Evolutionary conservation across 2,797 vertebrate genomes (phyloP).

Genomic region (Dipus sagitta): DNA sequence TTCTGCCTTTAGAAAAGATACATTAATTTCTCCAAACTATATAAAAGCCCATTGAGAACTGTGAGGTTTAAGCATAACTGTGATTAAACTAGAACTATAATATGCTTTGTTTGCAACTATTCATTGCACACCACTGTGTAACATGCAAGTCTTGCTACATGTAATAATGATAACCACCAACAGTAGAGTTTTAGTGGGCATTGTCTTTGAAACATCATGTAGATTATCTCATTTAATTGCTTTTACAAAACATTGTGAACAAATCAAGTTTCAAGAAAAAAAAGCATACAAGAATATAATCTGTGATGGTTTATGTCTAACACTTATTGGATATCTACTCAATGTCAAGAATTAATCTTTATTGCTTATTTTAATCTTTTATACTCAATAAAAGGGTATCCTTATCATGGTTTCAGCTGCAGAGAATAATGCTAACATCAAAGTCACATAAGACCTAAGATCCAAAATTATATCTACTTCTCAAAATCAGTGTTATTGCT

Average conservation of each 20-base stretch:
- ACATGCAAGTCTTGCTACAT: background rate
- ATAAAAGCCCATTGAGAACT: background rate
- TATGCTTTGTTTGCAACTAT: background rate
- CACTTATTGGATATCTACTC: background rate
- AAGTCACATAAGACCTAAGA: background rate
- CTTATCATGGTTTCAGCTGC: background rate
- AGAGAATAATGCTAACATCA: background rate
- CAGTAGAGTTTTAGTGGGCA: background rate
- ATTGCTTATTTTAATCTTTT: background rate
- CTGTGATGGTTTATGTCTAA: background rate
- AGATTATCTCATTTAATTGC: background rate
- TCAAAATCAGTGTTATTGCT: slow-evolving; percentile 32
- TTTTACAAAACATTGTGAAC: background rate
- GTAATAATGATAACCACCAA: background rate
- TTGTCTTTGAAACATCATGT: background rate
- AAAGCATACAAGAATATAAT: background rate
- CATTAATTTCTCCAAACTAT: background rate
- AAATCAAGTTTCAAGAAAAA: background rate
- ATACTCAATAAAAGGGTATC: background rate
- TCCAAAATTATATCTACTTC: background rate
- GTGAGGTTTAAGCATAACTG: background rate
- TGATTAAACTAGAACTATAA: background rate
- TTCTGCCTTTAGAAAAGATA: background rate
- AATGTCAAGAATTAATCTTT: background rate
- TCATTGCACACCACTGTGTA: background rate